A percentile compares a stretch with the other conserved stretches of the same genome.
Evolutionary conservation across 2,888 invertebrate genomes (phyloP).

Genomic region (Steromphala cineraria): DNA sequence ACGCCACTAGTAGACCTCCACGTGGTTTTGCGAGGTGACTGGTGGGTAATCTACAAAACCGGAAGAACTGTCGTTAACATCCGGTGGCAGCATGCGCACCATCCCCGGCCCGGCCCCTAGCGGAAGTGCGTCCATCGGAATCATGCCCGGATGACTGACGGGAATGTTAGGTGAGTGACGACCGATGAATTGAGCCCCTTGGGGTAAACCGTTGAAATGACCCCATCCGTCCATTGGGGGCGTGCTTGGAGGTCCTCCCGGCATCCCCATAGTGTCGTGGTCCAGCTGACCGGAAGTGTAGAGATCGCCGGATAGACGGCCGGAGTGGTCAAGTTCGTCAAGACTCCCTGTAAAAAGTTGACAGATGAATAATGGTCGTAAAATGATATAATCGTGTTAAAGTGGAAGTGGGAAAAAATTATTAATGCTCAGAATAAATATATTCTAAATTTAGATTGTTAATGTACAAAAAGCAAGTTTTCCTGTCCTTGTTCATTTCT

Average conservation of each 20-base stretch:
- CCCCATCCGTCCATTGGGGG: slow-evolving; percentile 66
- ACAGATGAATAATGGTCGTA: too few species aligned
- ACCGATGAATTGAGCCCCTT: slow-evolving; percentile 56
- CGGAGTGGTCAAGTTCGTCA: slow-evolving; percentile 62
- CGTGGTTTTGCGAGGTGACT: slow-evolving; percentile 66
- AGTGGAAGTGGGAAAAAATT: too few species aligned
- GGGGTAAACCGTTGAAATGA: slow-evolving; percentile 41
- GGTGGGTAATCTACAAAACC: slow-evolving; percentile 67
- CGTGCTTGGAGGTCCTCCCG: slow-evolving; percentile 67
- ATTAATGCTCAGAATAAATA: too few species aligned
- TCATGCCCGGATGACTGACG: slow-evolving; percentile 57
- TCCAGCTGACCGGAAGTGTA: slow-evolving; percentile 64
- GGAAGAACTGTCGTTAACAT: slow-evolving; percentile 57
- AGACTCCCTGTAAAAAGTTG: slow-evolving; percentile 46
- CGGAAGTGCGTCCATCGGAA: slow-evolving; percentile 62
- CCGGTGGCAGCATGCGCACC: slow-evolving; percentile 60
- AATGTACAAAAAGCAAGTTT: too few species aligned
- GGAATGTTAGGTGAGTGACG: slow-evolving; percentile 64
- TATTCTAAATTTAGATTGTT: too few species aligned
- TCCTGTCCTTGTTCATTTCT: too few species aligned
- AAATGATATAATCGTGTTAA: too few species aligned
- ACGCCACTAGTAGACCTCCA: slow-evolving; percentile 66
- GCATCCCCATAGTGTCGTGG: slow-evolving; percentile 68
- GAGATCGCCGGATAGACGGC: slow-evolving; percentile 62
- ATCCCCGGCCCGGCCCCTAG: slow-evolving; percentile 51